A percentile compares a stretch with the other conserved stretches of the same genome.
Conservation (phyloP, 2,888 invertebrate species). For the Molanna angustata region DNA sequence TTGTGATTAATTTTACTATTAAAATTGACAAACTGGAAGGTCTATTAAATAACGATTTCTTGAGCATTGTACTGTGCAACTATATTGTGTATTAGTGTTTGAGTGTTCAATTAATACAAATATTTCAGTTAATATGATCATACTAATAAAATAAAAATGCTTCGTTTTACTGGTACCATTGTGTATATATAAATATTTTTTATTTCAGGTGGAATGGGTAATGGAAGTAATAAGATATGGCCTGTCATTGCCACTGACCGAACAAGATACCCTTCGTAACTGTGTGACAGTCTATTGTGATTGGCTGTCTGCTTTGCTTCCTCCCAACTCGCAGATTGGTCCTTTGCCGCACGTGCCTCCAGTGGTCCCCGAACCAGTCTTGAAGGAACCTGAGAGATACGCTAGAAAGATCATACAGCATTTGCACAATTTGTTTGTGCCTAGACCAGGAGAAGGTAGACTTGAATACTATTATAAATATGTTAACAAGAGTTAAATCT, state of each 20-base stretch:
- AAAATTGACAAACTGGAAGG: too few species aligned
- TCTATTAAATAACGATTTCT: too few species aligned
- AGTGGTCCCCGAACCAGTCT: constrained; percentile 85
- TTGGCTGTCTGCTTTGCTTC: constrained; percentile 87
- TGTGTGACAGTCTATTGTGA: constrained; percentile 97
- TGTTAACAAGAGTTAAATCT: too few species aligned
- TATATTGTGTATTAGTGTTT: too few species aligned
- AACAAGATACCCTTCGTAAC: constrained; percentile 92
- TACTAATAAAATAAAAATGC: too few species aligned
- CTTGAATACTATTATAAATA: too few species aligned
- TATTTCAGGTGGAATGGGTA: constrained; percentile 78
- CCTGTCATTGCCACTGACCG: constrained; percentile 81
- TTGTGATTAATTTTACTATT: too few species aligned
- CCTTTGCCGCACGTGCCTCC: constrained; percentile 78
- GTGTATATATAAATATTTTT: too few species aligned
- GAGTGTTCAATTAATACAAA: too few species aligned
- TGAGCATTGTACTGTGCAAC: too few species aligned
- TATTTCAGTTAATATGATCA: too few species aligned
- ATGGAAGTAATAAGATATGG: constrained; percentile 89
- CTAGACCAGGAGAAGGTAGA: constrained; percentile 90
- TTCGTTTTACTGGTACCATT: too few species aligned
- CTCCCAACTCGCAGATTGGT: constrained; percentile 84
- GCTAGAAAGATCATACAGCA: constrained; percentile 88
- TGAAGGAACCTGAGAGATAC: constrained; percentile 87
- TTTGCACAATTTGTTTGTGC: constrained; percentile 92